Evolutionary conservation across 1,140 invertebrate species (phyloP).

Genomic region (Nebria ingens): DNA sequence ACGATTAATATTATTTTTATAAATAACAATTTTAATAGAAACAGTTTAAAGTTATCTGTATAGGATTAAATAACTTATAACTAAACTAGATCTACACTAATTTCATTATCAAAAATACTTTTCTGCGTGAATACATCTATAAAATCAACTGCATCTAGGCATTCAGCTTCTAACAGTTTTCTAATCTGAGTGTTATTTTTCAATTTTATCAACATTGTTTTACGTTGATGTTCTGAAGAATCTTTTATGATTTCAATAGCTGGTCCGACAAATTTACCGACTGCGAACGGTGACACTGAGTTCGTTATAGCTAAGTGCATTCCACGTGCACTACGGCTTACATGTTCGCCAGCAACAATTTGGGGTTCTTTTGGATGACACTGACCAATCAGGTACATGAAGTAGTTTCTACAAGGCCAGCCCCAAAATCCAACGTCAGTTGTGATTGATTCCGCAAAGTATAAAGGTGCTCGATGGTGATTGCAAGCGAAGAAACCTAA

Average conservation of each 20-base stretch:
- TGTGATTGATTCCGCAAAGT: conserved; percentile 66
- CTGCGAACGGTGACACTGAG: conserved; percentile 26
- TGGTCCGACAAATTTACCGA: conserved; percentile 25
- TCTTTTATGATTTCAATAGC: conserved; percentile 19
- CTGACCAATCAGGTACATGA: conserved; percentile 48
- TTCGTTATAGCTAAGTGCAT: conserved; percentile 30
- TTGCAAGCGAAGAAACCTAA: conserved; percentile 43
- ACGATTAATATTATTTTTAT: no score
- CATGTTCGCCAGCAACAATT: conserved; percentile 27
- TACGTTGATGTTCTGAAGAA: background rate
- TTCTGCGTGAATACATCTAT: background rate
- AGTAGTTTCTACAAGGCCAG: conserved; percentile 52
- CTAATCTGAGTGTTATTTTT: background rate
- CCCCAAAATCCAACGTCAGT: conserved; percentile 58
- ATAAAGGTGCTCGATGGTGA: conserved; percentile 53
- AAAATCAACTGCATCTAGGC: background rate
- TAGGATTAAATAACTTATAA: no score
- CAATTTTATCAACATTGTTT: background rate
- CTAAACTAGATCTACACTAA: background rate
- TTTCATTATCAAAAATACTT: background rate
- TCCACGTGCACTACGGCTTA: conserved; percentile 19
- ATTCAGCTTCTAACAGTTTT: background rate
- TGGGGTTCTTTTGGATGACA: conserved; percentile 34
- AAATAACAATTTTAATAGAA: no score
- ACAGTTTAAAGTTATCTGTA: no score